Conservation (phyloP, 2,888 invertebrate species). For the Chironomus riparius region DNA sequence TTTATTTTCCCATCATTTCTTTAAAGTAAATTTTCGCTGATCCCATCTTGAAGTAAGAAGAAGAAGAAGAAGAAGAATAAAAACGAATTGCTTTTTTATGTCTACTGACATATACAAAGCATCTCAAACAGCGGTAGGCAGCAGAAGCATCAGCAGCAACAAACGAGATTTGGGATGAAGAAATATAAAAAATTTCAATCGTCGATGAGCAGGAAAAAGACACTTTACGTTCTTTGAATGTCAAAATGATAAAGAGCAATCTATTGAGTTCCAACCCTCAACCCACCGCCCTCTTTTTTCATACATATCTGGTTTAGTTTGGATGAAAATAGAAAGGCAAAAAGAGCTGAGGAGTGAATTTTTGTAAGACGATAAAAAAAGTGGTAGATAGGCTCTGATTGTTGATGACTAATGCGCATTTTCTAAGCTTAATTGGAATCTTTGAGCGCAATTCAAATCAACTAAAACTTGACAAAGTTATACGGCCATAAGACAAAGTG, state of each 20-base stretch:
- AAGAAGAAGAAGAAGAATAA: too few species aligned
- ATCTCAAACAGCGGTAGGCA: too few species aligned
- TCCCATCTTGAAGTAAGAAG: not conserved
- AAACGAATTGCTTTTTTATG: not conserved
- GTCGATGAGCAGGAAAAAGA: not conserved
- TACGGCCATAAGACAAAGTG: too few species aligned
- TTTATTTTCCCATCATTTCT: not conserved
- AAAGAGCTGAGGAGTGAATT: slow-evolving; percentile 15
- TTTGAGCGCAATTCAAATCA: too few species aligned
- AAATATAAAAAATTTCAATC: not conserved
- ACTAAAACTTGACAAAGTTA: too few species aligned
- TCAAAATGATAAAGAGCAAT: not conserved
- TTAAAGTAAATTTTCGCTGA: not conserved
- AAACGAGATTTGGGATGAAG: not conserved
- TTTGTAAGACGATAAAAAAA: not conserved
- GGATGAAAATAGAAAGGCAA: not conserved
- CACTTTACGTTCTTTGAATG: not conserved
- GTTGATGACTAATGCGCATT: too few species aligned
- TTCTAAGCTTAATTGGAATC: too few species aligned
- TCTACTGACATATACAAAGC: not conserved
- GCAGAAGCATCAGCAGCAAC: not conserved
- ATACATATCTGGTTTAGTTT: not conserved
- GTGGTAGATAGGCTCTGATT: too few species aligned
- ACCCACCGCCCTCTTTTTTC: not conserved
- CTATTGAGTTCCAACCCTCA: not conserved